Evolutionary conservation across 2,797 vertebrate species (phyloP).

Genomic region (Parotocinclus haroldoi): DNA sequence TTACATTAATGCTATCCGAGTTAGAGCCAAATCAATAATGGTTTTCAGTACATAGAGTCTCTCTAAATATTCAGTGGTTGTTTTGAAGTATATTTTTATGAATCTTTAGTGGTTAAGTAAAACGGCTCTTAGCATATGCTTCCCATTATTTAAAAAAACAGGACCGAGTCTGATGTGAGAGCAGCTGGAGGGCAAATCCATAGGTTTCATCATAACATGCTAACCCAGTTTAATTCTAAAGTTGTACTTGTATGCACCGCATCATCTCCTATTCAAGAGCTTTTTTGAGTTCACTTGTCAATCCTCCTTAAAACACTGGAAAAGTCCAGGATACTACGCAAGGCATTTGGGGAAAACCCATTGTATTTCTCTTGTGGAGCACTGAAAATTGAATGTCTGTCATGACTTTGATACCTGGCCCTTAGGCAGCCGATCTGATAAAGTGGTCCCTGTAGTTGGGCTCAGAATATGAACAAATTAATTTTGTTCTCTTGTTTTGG

Average conservation of each 20-base stretch:
- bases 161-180: background rate
- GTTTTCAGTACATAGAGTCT: background rate
- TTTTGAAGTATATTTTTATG: conserved; percentile 13
- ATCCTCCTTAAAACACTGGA: too few relatives aligned
- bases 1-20: background rate
- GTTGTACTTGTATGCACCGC: background rate
- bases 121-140: background rate
- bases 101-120: conserved; percentile 6
- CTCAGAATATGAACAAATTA: background rate
- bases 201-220: background rate
- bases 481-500: conserved; percentile 41
- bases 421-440: conserved; percentile 5
- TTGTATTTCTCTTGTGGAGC: background rate
- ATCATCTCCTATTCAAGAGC: background rate
- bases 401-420: conserved; percentile 14
- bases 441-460: conserved; percentile 9
- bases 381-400: background rate
- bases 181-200: background rate
- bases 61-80: background rate
- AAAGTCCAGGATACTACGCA: background rate
- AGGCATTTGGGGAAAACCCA: background rate
- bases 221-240: conserved; percentile 1
- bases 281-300: too few relatives aligned
- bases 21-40: background rate
- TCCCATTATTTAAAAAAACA: conserved; percentile 1